A percentile compares a stretch with the other conserved stretches of the same genome.
phyloP scores from a whole-genome alignment of 2,113 vertebrate genomes.

The Osmerus eperlanus region DNA sequence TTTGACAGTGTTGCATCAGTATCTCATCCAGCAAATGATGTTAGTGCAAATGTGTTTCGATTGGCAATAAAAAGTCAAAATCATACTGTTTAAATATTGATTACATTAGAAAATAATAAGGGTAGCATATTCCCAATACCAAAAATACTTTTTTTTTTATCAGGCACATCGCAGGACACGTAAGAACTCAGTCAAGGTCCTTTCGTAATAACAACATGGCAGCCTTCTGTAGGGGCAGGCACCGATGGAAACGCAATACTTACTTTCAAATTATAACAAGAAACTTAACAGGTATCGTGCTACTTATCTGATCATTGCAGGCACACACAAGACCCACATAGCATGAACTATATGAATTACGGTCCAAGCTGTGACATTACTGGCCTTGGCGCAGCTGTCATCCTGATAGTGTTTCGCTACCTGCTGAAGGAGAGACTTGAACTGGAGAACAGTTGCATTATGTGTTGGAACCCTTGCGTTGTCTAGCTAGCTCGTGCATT shows the following conservation, averaged over 20 bases:
- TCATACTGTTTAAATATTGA: background rate
- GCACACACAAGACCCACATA: too few species aligned
- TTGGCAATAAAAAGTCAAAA: background rate
- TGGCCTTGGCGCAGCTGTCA: too few species aligned
- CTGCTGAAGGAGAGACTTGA: too few species aligned
- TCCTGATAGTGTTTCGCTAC: too few species aligned
- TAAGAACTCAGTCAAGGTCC: constrained; percentile 39
- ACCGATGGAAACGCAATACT: constrained; percentile 55
- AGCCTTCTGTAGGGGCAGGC: constrained; percentile 55
- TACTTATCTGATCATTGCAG: background rate
- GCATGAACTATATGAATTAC: too few species aligned
- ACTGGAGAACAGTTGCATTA: too few species aligned
- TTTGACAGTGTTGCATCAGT: too few species aligned
- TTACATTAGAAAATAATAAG: background rate
- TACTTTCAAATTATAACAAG: constrained; percentile 37
- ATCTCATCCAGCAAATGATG: too few species aligned
- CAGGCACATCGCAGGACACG: constrained; percentile 56
- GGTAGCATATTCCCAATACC: background rate
- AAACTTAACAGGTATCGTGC: constrained; percentile 59
- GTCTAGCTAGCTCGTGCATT: too few species aligned
- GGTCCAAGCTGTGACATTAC: too few species aligned
- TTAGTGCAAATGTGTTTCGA: too few species aligned
- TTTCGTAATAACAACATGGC: constrained; percentile 69
- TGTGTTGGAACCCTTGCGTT: too few species aligned
- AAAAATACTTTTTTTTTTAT: constrained; percentile 6